Evolutionary conservation across 92 coral and sea anemone species (phyloP), one percentile per base, ranked within the genome.

Genomic region (Porites evermanni): DNA sequence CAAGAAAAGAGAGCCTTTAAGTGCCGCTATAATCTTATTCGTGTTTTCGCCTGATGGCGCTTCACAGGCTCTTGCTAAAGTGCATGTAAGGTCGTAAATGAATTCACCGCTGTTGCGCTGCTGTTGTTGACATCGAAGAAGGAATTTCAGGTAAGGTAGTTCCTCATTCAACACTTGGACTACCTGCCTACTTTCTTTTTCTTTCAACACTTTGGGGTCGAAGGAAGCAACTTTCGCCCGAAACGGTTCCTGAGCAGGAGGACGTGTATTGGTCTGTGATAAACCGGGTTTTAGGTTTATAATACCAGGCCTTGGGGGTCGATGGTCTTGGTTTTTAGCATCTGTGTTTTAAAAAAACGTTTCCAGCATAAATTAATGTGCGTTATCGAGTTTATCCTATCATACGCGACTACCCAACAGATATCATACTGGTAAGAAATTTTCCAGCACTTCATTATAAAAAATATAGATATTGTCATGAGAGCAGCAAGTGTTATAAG

Each of bases 1-100:
- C 1, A 87, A 56, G 56, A 81, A 87, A 0, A 10, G 24, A 2
- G 91, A 87, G 26, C 82, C 77, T 81, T 87, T 72, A 17, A 87
- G 52, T 2, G 77, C 87, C 18, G 70, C 66, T 21, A 88, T 61
- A 24, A 88, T 74, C 44, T 53, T 74, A 58, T 68, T 81, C 52
- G 50, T 12, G n/a, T 64, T 74, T 44, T 88, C 91, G 14, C 71
- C 47, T 0, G 64, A 20, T 38, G 87, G 81, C 47, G 87, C 81
- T 19, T 4, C 54, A 65, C 91, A 87, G 20, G 86, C 91, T 8
- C 2, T 64, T 38, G 82, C 87, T 66, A 87, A 75, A 24, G 59
- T 76, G 56, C 76, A 64, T 9, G 77, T 54, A 16, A 87, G 79
- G 77, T 82, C 86, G 32, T 53, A 82, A 56, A 72, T 71, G 59